These are phyloP conservation scores for Zaprionus ornatus DNA, from an alignment of 1,140 invertebrate genomes.

Conservation along the genomic window DNA sequence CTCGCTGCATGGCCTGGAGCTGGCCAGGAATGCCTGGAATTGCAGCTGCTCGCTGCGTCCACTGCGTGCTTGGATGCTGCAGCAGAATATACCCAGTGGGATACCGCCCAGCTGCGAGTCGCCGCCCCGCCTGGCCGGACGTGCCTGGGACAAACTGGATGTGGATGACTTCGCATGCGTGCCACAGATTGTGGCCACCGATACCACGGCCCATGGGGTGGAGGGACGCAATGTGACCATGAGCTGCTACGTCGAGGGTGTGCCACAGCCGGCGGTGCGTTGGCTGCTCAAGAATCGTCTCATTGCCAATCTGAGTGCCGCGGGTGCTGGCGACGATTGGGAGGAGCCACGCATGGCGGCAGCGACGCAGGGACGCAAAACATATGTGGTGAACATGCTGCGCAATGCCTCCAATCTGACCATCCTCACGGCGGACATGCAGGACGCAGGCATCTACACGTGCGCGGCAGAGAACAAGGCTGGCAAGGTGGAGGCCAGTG, in stretches of 20 bases:
- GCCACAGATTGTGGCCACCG: constrained; percentile 87
- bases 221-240: constrained; percentile 91
- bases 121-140: constrained; percentile 86
- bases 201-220: constrained; percentile 85
- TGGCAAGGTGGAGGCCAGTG: constrained; percentile 88
- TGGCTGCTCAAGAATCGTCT: constrained; percentile 84
- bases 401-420: constrained; percentile 88
- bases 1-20: constrained; percentile 89
- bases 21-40: constrained; percentile 92
- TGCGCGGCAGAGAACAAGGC: constrained; percentile 92
- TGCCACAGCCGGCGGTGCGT: constrained; percentile 87
- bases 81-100: constrained; percentile 89
- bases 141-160: constrained; percentile 90
- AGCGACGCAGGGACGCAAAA: constrained; percentile 84
- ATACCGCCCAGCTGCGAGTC: constrained; percentile 88
- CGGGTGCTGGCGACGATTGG: constrained; percentile 48
- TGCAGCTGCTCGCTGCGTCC: constrained; percentile 91
- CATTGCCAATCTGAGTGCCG: constrained; percentile 77
- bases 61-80: constrained; percentile 90
- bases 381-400: constrained; percentile 85
- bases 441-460: constrained; percentile 89
- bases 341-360: constrained; percentile 67
- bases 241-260: constrained; percentile 88
- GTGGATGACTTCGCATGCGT: constrained; percentile 92
- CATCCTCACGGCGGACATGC: constrained; percentile 88